Conservation (phyloP, 2,888 invertebrate genomes). For the Nymphalis polychloros region DNA sequence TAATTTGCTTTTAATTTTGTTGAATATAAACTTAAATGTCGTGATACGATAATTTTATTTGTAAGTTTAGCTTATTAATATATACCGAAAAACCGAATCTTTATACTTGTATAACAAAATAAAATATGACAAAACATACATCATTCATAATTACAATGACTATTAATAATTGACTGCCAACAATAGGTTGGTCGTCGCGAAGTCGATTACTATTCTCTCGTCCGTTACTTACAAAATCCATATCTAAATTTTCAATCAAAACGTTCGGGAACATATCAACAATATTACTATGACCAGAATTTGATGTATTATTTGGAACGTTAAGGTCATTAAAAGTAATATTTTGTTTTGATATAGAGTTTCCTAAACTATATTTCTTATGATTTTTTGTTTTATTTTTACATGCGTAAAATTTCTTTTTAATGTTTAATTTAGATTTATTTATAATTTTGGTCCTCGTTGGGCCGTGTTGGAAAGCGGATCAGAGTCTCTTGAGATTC, state of each 20-base stretch:
- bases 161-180: slow-evolving; percentile 67
- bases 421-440: slow-evolving; percentile 6
- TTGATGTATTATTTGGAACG: background rate
- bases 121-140: slow-evolving; percentile 55
- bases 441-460: slow-evolving; percentile 8
- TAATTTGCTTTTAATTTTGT: no score
- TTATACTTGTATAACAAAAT: slow-evolving; percentile 39
- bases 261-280: background rate
- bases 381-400: background rate
- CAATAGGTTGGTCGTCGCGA: slow-evolving; percentile 47
- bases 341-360: background rate
- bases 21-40: no score
- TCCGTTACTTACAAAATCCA: slow-evolving; percentile 47
- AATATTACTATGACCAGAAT: background rate
- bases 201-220: slow-evolving; percentile 54
- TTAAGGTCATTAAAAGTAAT: background rate
- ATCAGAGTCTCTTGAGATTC: slow-evolving; percentile 79
- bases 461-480: slow-evolving; percentile 49
- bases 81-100: slow-evolving; percentile 9
- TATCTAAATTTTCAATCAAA: slow-evolving; percentile 3
- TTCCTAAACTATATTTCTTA: background rate
- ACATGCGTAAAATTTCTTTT: slow-evolving; percentile 6
- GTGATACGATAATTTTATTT: no score
- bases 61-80: background rate
- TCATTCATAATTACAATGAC: slow-evolving; percentile 55